Percentiles rank a stretch among this genome's conserved stretches.
Evolutionary conservation across 2,113 vertebrate genomes (phyloP).

Genomic region (Thamnaconus septentrionalis): DNA sequence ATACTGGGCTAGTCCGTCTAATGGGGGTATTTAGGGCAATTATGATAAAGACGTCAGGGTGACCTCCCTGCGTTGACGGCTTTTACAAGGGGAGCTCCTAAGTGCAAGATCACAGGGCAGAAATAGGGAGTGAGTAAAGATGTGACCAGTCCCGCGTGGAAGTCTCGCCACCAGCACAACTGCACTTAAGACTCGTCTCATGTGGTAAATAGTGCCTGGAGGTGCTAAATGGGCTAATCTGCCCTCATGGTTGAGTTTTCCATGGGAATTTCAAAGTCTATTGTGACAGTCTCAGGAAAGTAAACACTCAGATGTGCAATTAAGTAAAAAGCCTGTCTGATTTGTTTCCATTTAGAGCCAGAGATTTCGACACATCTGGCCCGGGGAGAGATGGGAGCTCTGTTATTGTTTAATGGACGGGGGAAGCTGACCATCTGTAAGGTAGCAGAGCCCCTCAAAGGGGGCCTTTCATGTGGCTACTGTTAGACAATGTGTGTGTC

Average conservation of each 20-base stretch:
- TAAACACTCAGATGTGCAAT: conserved; percentile 58
- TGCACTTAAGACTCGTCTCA: conserved; percentile 68
- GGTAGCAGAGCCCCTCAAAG: conserved; percentile 76
- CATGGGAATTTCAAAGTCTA: conserved; percentile 53
- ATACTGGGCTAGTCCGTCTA: conserved; percentile 68
- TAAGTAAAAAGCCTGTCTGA: conserved; percentile 52
- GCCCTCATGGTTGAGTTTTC: conserved; percentile 47
- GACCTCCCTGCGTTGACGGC: conserved; percentile 61
- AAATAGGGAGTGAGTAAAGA: conserved; percentile 69
- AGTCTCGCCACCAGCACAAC: conserved; percentile 57
- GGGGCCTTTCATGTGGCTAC: conserved; percentile 82
- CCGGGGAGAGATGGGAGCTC: conserved; percentile 45
- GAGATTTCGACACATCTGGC: conserved; percentile 69
- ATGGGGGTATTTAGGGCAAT: conserved; percentile 79
- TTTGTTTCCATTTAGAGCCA: conserved; percentile 54
- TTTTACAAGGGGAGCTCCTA: conserved; percentile 60
- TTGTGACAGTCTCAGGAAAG: conserved; percentile 62
- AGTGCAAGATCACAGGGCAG: conserved; percentile 67
- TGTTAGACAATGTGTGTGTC: conserved; percentile 69
- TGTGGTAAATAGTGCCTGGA: conserved; percentile 60
- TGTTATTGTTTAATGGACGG: conserved; percentile 71
- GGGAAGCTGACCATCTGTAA: conserved; percentile 77
- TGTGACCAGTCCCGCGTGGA: conserved; percentile 60
- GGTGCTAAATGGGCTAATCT: conserved; percentile 71
- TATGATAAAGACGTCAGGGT: conserved; percentile 78